Percentiles rank a stretch among this genome's conserved stretches.
These are phyloP conservation scores for Allacma fusca DNA, from an alignment of 2,888 invertebrate genomes.

Conservation along the genomic window DNA sequence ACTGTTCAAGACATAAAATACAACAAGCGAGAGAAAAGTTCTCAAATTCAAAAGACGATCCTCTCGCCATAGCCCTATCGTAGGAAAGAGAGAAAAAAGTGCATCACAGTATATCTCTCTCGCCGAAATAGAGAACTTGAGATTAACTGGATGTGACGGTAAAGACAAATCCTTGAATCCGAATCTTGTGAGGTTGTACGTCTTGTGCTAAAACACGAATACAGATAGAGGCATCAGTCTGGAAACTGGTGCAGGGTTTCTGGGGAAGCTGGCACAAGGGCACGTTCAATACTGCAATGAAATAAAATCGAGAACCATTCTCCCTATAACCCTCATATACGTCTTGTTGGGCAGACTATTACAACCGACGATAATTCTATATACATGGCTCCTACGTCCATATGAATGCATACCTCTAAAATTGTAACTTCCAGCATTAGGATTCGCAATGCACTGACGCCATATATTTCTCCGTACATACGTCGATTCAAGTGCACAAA, in stretches of 20 bases:
- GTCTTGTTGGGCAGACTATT: too few relatives aligned
- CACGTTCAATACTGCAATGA: conserved; percentile 46
- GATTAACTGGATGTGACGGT: neutral
- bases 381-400: too few relatives aligned
- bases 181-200: neutral
- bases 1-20: conserved; percentile 37
- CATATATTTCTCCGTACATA: too few relatives aligned
- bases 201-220: conserved; percentile 5
- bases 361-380: too few relatives aligned
- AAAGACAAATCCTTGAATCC: conserved; percentile 8
- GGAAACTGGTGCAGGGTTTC: conserved; percentile 46
- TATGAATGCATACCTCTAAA: too few relatives aligned
- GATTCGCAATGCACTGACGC: too few relatives aligned
- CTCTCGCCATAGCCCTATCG: too few relatives aligned
- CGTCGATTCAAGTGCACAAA: too few relatives aligned
- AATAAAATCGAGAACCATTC: conserved; percentile 28
- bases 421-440: too few relatives aligned
- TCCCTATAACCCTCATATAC: neutral
- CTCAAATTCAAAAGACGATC: conserved; percentile 20
- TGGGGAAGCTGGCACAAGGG: conserved; percentile 46
- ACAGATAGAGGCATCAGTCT: conserved; percentile 32
- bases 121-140: neutral
- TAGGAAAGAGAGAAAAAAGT: conserved; percentile 9
- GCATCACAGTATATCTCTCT: neutral
- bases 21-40: neutral